Conservation (phyloP, 1,140 invertebrate species). For the Ptiloglossa arizonensis region DNA sequence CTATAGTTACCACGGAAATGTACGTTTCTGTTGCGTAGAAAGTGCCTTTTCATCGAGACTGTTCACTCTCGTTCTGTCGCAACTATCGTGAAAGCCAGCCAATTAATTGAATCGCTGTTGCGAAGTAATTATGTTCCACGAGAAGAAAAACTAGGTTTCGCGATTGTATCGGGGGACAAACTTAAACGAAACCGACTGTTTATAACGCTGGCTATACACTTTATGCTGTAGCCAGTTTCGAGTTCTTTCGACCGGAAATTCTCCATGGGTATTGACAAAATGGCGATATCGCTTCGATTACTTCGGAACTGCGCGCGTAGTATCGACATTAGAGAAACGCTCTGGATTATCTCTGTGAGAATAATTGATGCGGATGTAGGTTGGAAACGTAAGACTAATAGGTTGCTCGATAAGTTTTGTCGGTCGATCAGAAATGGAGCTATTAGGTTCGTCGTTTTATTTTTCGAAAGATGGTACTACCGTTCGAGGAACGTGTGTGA, state of each 20-base stretch:
- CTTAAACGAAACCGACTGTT: constrained; percentile 5
- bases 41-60: neutral
- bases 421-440: too few relatives aligned
- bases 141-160: constrained; percentile 13
- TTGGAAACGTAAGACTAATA: too few relatives aligned
- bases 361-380: too few relatives aligned
- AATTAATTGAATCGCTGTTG: constrained; percentile 29
- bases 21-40: neutral
- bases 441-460: too few relatives aligned
- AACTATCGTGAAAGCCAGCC: constrained; percentile 6
- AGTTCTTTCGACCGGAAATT: neutral
- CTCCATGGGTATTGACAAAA: neutral
- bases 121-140: constrained; percentile 18
- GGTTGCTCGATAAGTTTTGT: too few relatives aligned
- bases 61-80: neutral
- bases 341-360: too few relatives aligned
- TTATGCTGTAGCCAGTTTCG: neutral
- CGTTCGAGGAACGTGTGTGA: too few relatives aligned
- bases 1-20: too few relatives aligned
- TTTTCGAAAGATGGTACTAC: too few relatives aligned
- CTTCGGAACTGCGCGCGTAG: too few relatives aligned
- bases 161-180: neutral
- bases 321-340: too few relatives aligned
- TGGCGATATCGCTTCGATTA: too few relatives aligned
- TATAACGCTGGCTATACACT: neutral